Base-by-base conservation (phyloP, 2,888 invertebrate species). In the Tuta absoluta region DNA sequence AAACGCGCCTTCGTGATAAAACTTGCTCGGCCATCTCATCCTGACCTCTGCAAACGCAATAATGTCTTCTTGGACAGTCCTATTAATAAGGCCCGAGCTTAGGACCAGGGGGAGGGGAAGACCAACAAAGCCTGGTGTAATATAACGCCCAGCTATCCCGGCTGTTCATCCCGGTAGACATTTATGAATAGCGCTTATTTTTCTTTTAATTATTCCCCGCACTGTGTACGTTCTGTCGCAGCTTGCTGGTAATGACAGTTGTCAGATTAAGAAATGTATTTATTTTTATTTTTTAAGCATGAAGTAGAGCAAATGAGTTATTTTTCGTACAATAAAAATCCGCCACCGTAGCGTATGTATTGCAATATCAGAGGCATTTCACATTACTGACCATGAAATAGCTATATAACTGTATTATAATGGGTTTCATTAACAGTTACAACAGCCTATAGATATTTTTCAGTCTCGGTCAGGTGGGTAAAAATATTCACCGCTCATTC, bases 101-200 rank as follows among this genome's bases (percentile, higher is more conserved):
- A 68, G 23, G 11, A 23, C 51, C 23, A 14, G 65, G 65, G 59
- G 66, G 70, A 70, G 59, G 72, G 62, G 62, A 85, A 28, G 56
- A 66, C 79, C 89, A 70, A 28, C 63, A 67, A 64, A 64, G 65
- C 68, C 68, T 82, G 88, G 90, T 72, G 77, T 71, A 73, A 78
- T 83, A 83, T 87, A 87, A 87, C 81, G 75, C 82, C 72, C 80
- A 75, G 80, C 82, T 84, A 80, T 41, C 81, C 82, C 75, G 74
- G 84, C 85, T 81, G 33, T 33, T 33, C 33, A 85, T 89, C 84
- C 78, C 79, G 74, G 72, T 71, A 74, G 91, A 91, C 91, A 78
- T 89, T 88, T 89, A 91, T 90, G 89, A 90, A 91, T 91, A 84
- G 87, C 81, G 78, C 84, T 87, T 91, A 89, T 91, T 89, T 91